These are phyloP conservation scores for Enteromius viviparus DNA, from an alignment of 2,797 vertebrate genomes.

Conservation along the genomic window DNA sequence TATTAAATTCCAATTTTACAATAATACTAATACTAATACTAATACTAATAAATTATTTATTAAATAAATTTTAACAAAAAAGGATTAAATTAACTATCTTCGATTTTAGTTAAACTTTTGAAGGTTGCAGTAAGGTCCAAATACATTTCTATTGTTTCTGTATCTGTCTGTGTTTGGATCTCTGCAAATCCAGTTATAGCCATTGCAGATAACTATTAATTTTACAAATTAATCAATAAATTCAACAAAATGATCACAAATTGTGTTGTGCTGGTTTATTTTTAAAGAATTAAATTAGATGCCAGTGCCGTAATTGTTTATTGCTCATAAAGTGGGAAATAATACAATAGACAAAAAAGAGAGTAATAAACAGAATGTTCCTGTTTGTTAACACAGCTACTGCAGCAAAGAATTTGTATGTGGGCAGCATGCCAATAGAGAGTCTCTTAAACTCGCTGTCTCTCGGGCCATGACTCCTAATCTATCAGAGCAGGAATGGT, in stretches of 20 bases:
- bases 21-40: no score
- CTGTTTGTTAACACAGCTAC: conserved; percentile 32
- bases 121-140: background rate
- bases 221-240: background rate
- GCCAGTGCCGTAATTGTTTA: background rate
- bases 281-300: background rate
- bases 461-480: conserved; percentile 22
- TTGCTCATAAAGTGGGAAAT: no score
- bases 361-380: conserved; percentile 12
- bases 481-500: conserved; percentile 29
- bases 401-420: conserved; percentile 35
- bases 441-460: conserved; percentile 5
- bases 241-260: background rate
- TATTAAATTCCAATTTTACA: no score
- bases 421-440: conserved; percentile 29
- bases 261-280: background rate
- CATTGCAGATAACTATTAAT: background rate
- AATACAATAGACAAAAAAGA: background rate
- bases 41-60: no score
- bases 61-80: background rate
- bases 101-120: background rate
- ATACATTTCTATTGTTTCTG: background rate
- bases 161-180: background rate
- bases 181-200: background rate
- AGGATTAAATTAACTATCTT: background rate